Conservation (phyloP, 2,113 vertebrate genomes). For the Takifugu bimaculatus region DNA sequence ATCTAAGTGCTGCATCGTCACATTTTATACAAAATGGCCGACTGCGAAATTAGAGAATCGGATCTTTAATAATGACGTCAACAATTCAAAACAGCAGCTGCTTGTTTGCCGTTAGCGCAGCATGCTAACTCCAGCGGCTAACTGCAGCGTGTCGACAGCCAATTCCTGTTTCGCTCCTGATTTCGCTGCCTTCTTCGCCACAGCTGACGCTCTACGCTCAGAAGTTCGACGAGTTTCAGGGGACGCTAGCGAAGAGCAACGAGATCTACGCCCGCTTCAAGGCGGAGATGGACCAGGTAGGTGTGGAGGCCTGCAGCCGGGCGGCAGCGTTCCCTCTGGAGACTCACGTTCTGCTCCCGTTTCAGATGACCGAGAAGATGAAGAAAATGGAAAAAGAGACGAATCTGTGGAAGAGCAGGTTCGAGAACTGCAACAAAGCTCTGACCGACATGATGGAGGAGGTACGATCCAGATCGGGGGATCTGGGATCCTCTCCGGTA, state of each 20-base stretch:
- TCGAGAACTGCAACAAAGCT: slow-evolving; percentile 95
- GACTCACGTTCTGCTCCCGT: not conserved
- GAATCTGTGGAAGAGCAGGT: slow-evolving; percentile 87
- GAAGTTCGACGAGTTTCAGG: slow-evolving; percentile 98
- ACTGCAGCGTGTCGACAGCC: not conserved
- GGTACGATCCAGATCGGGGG: slow-evolving; percentile 61
- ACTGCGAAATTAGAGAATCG: too few species aligned
- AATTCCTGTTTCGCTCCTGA: not conserved
- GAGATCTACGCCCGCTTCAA: slow-evolving; percentile 91
- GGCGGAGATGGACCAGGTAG: slow-evolving; percentile 95
- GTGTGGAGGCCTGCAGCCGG: slow-evolving; percentile 40
- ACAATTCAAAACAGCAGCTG: too few species aligned
- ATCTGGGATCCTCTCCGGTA: too few species aligned
- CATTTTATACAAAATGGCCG: too few species aligned
- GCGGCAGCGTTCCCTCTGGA: not conserved
- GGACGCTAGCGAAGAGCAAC: slow-evolving; percentile 91
- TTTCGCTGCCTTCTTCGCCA: slow-evolving; percentile 12
- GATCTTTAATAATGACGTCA: too few species aligned
- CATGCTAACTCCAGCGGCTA: too few species aligned
- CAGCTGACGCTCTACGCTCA: slow-evolving; percentile 91
- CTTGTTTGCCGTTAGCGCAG: too few species aligned
- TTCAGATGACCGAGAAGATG: slow-evolving; percentile 96
- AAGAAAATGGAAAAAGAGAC: slow-evolving; percentile 94
- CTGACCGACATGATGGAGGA: slow-evolving; percentile 93
- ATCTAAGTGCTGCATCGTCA: too few species aligned